A percentile compares a stretch with the other conserved stretches of the same genome.
These are phyloP conservation scores for Tenebrio molitor DNA, from an alignment of 1,140 invertebrate genomes.

Conservation along the genomic window DNA sequence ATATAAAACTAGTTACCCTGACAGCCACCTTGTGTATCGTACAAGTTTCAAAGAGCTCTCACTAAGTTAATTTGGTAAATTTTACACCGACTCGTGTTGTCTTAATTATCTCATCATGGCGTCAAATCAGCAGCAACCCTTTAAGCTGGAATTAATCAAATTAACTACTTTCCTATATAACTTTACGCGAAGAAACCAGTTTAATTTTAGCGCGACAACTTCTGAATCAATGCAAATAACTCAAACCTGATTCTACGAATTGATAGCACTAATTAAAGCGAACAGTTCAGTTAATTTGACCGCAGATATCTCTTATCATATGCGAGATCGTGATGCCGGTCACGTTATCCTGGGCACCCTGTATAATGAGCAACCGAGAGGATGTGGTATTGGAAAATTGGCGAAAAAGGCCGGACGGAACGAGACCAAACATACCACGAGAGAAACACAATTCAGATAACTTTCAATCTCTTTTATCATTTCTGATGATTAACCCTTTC, in stretches of 20 bases:
- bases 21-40: background rate
- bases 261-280: conserved; percentile 27
- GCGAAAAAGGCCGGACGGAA: too few species aligned
- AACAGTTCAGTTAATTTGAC: conserved; percentile 32
- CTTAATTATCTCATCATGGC: background rate
- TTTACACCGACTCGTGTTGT: background rate
- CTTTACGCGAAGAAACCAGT: conserved; percentile 3
- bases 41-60: conserved; percentile 3
- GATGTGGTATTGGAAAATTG: too few species aligned
- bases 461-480: too few species aligned
- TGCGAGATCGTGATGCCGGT: background rate
- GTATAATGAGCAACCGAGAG: background rate
- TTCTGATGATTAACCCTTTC: too few species aligned
- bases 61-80: background rate
- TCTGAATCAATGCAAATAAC: conserved; percentile 5
- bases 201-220: conserved; percentile 6
- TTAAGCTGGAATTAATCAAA: conserved; percentile 17
- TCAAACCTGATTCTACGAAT: conserved; percentile 11
- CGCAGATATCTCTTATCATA: background rate
- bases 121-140: too few species aligned
- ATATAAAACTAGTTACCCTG: background rate
- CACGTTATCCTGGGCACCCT: conserved; percentile 19
- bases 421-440: too few species aligned
- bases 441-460: too few species aligned
- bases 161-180: too few species aligned